A percentile compares a stretch with the other conserved stretches of the same genome.
Conservation (phyloP, 2,888 invertebrate species). For the Lumbricus terrestris region DNA sequence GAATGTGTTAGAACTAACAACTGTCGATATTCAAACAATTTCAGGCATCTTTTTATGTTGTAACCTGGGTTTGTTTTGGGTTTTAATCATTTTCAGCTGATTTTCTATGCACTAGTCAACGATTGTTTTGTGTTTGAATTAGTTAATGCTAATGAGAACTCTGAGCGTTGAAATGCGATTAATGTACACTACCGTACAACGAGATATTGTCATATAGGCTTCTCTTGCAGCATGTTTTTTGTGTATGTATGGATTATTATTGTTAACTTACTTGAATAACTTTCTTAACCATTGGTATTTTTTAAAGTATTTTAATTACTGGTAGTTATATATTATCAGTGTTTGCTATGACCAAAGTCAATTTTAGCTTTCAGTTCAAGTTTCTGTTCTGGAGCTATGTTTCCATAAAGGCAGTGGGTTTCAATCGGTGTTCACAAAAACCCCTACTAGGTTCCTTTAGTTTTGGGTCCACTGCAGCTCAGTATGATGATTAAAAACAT, state of each 20-base stretch:
- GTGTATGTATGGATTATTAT: neutral
- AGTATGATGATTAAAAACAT: too few relatives aligned
- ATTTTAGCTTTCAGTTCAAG: neutral
- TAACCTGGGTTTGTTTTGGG: neutral
- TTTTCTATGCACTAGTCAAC: neutral
- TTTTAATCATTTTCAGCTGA: neutral
- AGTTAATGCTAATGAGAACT: neutral
- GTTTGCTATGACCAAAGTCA: neutral
- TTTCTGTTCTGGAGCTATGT: neutral
- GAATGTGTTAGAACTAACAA: neutral
- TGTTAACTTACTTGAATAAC: neutral
- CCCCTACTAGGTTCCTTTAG: too few relatives aligned
- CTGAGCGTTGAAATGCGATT: neutral
- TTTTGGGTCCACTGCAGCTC: too few relatives aligned
- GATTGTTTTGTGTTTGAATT: neutral
- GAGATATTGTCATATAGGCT: neutral
- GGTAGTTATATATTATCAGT: neutral
- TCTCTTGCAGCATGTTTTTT: neutral
- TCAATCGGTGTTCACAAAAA: too few relatives aligned
- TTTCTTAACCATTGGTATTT: neutral
- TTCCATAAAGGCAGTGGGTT: neutral
- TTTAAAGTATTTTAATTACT: neutral
- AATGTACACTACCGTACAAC: neutral
- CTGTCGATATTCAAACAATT: too few relatives aligned
- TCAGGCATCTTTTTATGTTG: neutral